phyloP scores from a whole-genome alignment of 1,140 invertebrate genomes.

The Drosophila seguyi region DNA sequence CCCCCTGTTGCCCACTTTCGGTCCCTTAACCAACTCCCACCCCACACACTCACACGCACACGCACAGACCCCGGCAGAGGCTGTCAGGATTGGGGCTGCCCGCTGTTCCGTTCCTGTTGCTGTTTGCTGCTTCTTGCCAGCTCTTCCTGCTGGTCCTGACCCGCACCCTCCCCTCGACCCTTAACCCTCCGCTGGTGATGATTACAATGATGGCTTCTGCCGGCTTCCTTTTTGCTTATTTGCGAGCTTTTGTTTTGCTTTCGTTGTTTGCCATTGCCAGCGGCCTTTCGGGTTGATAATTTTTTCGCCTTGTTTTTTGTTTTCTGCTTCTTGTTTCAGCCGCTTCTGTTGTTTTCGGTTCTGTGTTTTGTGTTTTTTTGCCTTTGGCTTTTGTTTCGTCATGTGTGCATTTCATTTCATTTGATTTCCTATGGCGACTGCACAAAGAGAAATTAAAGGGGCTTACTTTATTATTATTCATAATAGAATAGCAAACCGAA shows the following conservation, averaged over 20 bases:
- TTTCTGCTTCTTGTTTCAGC: constrained; percentile 41
- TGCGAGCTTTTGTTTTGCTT: constrained; percentile 75
- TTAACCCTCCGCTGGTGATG: constrained; percentile 75
- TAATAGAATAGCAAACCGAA: too few species aligned
- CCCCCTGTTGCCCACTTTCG: constrained; percentile 11
- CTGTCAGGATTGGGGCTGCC: constrained; percentile 62
- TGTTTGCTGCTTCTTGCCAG: constrained; percentile 29
- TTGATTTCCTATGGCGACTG: constrained; percentile 80
- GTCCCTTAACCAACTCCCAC: constrained; percentile 19
- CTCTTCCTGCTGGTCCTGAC: constrained; percentile 33
- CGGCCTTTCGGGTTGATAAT: constrained; percentile 79
- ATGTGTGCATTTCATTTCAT: constrained; percentile 83
- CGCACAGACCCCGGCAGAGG: constrained; percentile 8
- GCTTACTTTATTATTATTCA: background rate
- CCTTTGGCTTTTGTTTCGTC: constrained; percentile 78
- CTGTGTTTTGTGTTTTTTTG: constrained; percentile 65
- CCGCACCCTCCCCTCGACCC: constrained; percentile 1
- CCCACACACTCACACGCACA: constrained; percentile 13
- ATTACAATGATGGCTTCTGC: constrained; percentile 79
- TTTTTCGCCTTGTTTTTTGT: constrained; percentile 32
- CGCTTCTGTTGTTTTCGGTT: constrained; percentile 37
- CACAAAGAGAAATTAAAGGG: constrained; percentile 2
- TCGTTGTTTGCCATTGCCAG: constrained; percentile 49
- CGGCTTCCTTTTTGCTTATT: constrained; percentile 77
- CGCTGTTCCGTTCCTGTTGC: constrained; percentile 49